Conservation (phyloP, 2,797 vertebrate species). For the Oryzias sinensis region DNA sequence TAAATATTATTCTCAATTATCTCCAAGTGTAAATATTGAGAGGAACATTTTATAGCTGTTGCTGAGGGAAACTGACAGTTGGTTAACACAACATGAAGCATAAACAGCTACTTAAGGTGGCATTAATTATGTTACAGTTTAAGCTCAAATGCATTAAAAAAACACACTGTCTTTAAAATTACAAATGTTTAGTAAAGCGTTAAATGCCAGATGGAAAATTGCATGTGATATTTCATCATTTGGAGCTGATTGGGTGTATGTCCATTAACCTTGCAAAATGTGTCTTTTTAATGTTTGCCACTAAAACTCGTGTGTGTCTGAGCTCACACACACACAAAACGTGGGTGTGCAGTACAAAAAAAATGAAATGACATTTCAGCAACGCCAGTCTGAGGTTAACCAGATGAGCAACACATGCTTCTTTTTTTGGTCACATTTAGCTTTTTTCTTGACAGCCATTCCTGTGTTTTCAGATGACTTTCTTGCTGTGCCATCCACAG, state of each 20-base stretch:
- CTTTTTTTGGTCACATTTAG: constrained; percentile 32
- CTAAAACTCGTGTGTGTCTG: constrained; percentile 1
- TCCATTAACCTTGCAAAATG: neutral
- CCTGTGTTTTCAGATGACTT: constrained; percentile 15
- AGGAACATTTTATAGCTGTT: neutral
- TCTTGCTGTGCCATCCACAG: constrained; percentile 17
- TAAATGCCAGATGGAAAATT: neutral
- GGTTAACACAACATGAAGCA: neutral
- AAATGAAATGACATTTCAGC: constrained; percentile 23
- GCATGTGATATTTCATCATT: neutral
- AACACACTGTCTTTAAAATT: neutral
- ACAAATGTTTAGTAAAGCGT: neutral
- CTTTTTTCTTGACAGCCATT: constrained; percentile 4
- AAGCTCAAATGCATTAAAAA: neutral
- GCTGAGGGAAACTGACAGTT: neutral
- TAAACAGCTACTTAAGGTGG: neutral
- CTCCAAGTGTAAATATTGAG: neutral
- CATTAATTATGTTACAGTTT: neutral
- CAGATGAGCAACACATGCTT: constrained; percentile 26
- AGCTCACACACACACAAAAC: constrained; percentile 19
- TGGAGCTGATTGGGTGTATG: neutral
- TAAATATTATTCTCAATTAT: neutral
- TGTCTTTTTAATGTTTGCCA: constrained; percentile 20
- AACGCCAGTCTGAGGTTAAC: constrained; percentile 39
- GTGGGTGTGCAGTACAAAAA: constrained; percentile 23